These are phyloP conservation scores for Sinonovacula constricta DNA, from an alignment of 1,140 invertebrate genomes.

Conservation along the genomic window DNA sequence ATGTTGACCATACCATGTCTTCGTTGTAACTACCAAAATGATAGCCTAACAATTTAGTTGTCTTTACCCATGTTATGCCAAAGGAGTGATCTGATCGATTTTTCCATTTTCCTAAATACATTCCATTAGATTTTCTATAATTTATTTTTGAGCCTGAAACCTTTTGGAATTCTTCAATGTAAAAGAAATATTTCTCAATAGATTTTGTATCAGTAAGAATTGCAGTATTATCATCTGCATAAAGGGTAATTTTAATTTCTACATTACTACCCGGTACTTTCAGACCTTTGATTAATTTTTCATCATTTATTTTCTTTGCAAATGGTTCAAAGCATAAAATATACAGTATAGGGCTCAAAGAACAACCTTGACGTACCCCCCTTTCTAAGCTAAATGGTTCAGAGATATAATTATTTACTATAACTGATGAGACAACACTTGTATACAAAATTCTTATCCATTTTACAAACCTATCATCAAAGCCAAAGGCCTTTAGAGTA, in stretches of 20 bases:
- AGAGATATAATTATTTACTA: conserved; percentile 62
- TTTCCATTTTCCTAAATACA: conserved; percentile 59
- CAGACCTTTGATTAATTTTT: conserved; percentile 55
- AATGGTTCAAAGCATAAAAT: conserved; percentile 77
- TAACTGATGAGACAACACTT: conserved; percentile 52
- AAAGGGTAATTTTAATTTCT: conserved; percentile 49
- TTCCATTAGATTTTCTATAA: conserved; percentile 52
- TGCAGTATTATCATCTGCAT: conserved; percentile 61
- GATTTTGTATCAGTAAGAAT: conserved; percentile 39
- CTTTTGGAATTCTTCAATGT: conserved; percentile 45
- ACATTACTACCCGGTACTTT: conserved; percentile 50
- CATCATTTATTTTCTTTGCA: conserved; percentile 42
- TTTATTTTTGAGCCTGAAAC: conserved; percentile 58
- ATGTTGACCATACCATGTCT: conserved; percentile 53
- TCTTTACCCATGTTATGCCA: conserved; percentile 56
- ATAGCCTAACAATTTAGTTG: conserved; percentile 52
- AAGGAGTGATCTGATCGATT: conserved; percentile 52
- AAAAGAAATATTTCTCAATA: conserved; percentile 42
- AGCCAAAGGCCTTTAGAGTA: conserved; percentile 51
- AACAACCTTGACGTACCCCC: conserved; percentile 77
- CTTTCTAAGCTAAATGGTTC: conserved; percentile 65
- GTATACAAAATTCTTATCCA: conserved; percentile 59
- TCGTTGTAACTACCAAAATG: conserved; percentile 44
- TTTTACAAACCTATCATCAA: conserved; percentile 54
- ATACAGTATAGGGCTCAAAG: conserved; percentile 76